Evolutionary conservation across 2,888 invertebrate species (phyloP), one percentile per base, ranked within the genome.

Genomic region (Hedychridium roseum): DNA sequence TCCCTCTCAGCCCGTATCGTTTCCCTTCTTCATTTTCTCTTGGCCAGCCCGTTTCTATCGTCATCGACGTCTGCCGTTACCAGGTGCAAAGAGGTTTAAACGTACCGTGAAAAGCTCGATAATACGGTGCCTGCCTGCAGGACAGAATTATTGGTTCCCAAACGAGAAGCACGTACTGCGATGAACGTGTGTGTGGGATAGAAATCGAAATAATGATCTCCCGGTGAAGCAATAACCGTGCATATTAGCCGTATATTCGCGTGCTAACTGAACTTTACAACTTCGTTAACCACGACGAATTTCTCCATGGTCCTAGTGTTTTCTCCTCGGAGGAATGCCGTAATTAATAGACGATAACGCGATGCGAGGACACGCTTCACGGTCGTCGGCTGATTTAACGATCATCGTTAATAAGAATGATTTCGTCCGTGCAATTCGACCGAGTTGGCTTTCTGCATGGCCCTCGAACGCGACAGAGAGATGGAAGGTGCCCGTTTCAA

Each of bases 381-480:
- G 31, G 18, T 34, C 20, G 40, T 30, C 41, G 31, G 11, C 9
- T 6, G 9, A 37, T 26, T 47, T 50, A 50, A 50, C 41, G 48
- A 35, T 43, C 20, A 15, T 14, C 7, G 7, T 21, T 40, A 31
- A 42, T 50, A 23, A 27, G 3, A 23, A 26, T 37, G 23, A 36
- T 42, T 47, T 47, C 11, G 4, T 41, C 21, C 36, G 20, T 28
- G 26, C n/a, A n/a, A n/a, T n/a, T n/a, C n/a, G n/a, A n/a, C 9
- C 40, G n/a, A 6, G 17, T 14, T 17, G 14, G 9, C 31, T 11
- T 41, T 20, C 12, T 15, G 11, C 11, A 18, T 14, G 4, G 26
- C 9, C 18, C n/a, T 18, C 17, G 18, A 17, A 17, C 34, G 11
- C n/a, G 28, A 5, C 28, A 28, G 11, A 28, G 28, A 28, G 14